phyloP scores from a whole-genome alignment of 2,113 vertebrate species.

The Piaya cayana region DNA sequence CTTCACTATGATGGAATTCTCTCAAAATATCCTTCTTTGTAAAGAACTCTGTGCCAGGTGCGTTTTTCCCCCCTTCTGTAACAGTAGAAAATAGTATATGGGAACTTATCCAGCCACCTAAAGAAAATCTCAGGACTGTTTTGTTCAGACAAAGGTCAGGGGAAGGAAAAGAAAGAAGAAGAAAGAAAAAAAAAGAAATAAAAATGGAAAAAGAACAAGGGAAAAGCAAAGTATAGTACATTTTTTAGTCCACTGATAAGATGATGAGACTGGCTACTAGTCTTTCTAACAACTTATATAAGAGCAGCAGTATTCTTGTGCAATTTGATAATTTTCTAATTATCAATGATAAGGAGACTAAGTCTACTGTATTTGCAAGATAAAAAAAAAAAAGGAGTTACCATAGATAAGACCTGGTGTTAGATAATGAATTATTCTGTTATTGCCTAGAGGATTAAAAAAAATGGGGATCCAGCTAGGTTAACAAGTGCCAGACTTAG shows the following conservation, averaged over 20 bases:
- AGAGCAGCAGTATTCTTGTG: background rate
- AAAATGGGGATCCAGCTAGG: fast-evolving
- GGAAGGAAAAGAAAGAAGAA: fast-evolving
- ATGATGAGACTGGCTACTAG: background rate
- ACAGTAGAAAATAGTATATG: background rate
- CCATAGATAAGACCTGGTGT: background rate
- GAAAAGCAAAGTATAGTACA: fast-evolving
- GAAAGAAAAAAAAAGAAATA: too few species aligned
- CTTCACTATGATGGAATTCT: background rate
- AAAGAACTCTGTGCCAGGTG: background rate
- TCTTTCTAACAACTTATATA: background rate
- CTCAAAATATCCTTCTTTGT: background rate
- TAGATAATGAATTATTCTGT: background rate
- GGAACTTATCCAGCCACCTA: background rate
- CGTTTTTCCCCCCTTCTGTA: background rate
- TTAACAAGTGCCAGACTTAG: background rate
- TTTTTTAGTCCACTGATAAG: background rate
- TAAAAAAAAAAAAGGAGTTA: background rate
- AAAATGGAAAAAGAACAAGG: fast-evolving
- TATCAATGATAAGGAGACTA: background rate
- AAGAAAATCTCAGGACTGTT: background rate
- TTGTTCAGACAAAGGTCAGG: fast-evolving
- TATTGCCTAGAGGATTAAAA: background rate
- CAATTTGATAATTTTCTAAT: background rate
- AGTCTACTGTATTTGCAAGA: background rate